Conservation (phyloP, 2,888 invertebrate genomes). For the Lasioglossum lativentre region DNA sequence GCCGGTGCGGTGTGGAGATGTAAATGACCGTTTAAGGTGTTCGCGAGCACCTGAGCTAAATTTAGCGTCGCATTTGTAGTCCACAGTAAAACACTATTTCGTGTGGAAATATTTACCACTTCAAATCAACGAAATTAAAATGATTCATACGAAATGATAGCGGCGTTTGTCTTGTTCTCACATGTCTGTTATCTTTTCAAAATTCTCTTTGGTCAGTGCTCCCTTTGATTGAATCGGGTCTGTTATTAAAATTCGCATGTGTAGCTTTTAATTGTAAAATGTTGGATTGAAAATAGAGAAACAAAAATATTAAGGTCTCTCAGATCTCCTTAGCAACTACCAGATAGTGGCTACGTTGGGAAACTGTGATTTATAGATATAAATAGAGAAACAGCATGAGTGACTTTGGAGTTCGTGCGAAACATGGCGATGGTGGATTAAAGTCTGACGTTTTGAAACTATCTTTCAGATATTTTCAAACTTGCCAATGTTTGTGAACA, state of each 20-base stretch:
- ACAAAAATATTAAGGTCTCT: background rate
- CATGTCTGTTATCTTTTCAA: no score
- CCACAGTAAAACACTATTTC: background rate
- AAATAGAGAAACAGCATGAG: slow-evolving; percentile 2
- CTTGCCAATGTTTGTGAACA: no score
- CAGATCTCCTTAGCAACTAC: background rate
- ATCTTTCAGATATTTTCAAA: background rate
- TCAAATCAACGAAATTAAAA: background rate
- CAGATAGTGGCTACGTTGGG: slow-evolving; percentile 6
- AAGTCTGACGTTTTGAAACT: background rate
- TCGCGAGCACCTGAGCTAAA: slow-evolving; percentile 30
- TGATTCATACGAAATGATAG: background rate
- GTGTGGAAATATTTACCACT: background rate
- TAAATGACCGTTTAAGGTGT: slow-evolving; percentile 56
- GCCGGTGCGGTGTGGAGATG: slow-evolving; percentile 45
- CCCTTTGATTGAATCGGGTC: no score
- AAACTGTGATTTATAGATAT: slow-evolving; percentile 4
- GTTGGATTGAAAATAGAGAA: background rate
- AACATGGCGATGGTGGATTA: background rate
- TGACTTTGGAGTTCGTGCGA: slow-evolving; percentile 6
- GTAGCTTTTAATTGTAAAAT: background rate
- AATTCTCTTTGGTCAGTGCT: background rate
- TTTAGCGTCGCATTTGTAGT: slow-evolving; percentile 26
- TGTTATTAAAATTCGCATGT: background rate
- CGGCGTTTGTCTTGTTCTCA: no score